Base-by-base conservation (phyloP, 2,888 invertebrate species). In the Ellobium chinense region DNA sequence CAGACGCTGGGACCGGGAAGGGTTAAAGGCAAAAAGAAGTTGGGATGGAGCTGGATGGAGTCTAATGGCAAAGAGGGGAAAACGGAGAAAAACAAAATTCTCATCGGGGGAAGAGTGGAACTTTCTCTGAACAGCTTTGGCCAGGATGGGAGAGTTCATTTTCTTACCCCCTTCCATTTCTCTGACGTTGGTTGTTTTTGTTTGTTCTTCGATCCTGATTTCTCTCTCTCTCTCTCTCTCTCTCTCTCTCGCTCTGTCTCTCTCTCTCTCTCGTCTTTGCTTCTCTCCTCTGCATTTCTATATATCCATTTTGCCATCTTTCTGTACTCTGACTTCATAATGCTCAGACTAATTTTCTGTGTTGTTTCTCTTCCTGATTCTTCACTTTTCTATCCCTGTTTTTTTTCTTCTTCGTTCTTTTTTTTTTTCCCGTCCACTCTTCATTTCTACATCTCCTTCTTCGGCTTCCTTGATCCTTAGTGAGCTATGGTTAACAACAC, bases 161-260 rank as follows among this genome's bases (percentile, higher is more conserved):
- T 18, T 46, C 18, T 46, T 46, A 46, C 18, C 18, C 46, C 46
- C 46, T 46, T 46, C 54, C 54, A 14, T 54, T 12, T 54, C 24
- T 70, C 54, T 70, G 29, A 54, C 39, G 18, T 27, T 73, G 18
- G 2, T 29, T 73, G 5, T 73, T 0, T 58, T 24, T 73, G 3
- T 60, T 31, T 73, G 14, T 73, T 34, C 18, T 7, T 63, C 9
- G 29, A 7, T 73, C 58, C 34, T 3, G 56, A 4, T 58, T 2
- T 73, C 58, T 73, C 4, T 73, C 56, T 72, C 7, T 72, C 58
- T 72, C 27, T 72, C 31, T 54, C 27, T 39, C 0, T 46, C 7
- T 69, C 39, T 69, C 9, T 69, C 21, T 69, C 37, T 69, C 69
- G 36, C 12, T 54, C 72, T 60, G 34, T 58, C 60, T 36, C 29